Evolutionary conservation across 2,113 vertebrate species (phyloP), one percentile per base, ranked within the genome.

Genomic region (Zeus faber): DNA sequence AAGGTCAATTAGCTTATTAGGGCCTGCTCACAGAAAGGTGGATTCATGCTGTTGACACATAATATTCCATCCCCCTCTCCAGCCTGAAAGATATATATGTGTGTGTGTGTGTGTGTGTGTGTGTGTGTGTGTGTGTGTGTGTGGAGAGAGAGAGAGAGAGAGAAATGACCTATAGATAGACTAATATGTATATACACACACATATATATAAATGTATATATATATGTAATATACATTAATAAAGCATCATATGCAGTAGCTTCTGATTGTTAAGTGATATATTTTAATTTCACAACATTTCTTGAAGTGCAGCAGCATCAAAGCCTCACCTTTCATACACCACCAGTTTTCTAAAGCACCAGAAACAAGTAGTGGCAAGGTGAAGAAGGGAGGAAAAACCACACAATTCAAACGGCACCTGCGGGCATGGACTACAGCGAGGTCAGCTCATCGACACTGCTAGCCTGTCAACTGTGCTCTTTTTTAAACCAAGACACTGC

Each of bases 1-100:
- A 88, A 89, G 86, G 85, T 88, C 83, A 88, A 81, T 82, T 85
- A 82, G 72, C 85, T 88, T 83, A 86, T 89, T 89, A 87, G 70
- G 65, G 72, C 69, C 66, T 58, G 33, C 72, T 80, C 72, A 67
- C 74, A 74, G 83, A 71, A 84, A 88, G 73, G 68, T 83, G 76
- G 67, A 75, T 77, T 72, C 61, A 74, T 54, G 67, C 59, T 68
- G 70, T 66, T 80, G 75, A 82, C 77, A 48, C 71, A 43, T 79
- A 76, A 81, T 79, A 70, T 67, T 53, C 52, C 53, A 24, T 14
- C 20, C 33, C 63, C 2, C 6, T 43, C 57, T 49, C 5, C 50
- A 41, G 13, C n/a, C 33, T 14, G 33, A 37, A n/a, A n/a, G n/a
- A n/a, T n/a, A n/a, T n/a, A n/a, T n/a, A n/a, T n/a, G n/a, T n/a